Evolutionary conservation across 2,797 vertebrate genomes (phyloP).

Genomic region (Kryptolebias ocellatus): DNA sequence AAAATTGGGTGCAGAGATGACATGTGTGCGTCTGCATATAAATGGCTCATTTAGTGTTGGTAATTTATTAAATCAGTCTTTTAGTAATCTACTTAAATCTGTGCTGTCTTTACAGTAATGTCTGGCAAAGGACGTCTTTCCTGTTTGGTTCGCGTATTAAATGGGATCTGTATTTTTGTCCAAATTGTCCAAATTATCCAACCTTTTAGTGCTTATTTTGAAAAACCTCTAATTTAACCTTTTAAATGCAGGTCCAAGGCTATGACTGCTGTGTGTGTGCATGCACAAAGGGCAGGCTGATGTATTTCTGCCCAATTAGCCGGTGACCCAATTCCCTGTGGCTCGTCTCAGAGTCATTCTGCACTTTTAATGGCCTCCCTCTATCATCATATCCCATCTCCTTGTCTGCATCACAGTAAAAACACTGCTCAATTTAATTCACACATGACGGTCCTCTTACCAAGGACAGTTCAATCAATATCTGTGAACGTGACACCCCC

Average conservation of each 20-base stretch:
- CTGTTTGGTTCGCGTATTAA: slow-evolving; percentile 18
- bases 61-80: slow-evolving; percentile 50
- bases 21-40: neutral
- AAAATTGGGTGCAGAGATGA: slow-evolving; percentile 24
- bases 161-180: slow-evolving; percentile 3
- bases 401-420: slow-evolving; percentile 53
- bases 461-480: slow-evolving; percentile 64
- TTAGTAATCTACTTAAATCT: slow-evolving; percentile 49
- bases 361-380: slow-evolving; percentile 67
- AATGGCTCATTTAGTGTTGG: slow-evolving; percentile 23
- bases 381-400: slow-evolving; percentile 68
- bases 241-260: slow-evolving; percentile 23
- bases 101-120: slow-evolving; percentile 17
- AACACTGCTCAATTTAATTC: slow-evolving; percentile 50
- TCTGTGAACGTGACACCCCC: slow-evolving; percentile 18
- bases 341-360: slow-evolving; percentile 58
- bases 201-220: neutral
- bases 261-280: slow-evolving; percentile 19
- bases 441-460: slow-evolving; percentile 36
- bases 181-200: slow-evolving; percentile 6
- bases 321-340: slow-evolving; percentile 73
- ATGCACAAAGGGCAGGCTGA: slow-evolving; percentile 35
- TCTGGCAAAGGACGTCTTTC: slow-evolving; percentile 14
- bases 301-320: slow-evolving; percentile 76
- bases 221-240: neutral